Conservation (phyloP, 2,113 vertebrate species). For the Perca flavescens region DNA sequence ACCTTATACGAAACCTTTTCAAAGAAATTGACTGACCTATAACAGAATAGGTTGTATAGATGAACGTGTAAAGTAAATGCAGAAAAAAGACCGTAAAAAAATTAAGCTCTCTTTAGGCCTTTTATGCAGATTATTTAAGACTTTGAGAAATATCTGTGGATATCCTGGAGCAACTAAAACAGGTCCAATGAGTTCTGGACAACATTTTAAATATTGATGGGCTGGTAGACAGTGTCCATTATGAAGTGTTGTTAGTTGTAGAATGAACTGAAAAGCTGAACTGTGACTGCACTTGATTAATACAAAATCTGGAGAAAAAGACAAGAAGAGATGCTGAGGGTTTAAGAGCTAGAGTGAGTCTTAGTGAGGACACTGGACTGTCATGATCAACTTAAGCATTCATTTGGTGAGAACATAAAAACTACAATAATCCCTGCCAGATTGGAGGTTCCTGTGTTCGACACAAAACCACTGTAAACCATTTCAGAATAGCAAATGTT, state of each 20-base stretch:
- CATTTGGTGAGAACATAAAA: conserved; percentile 55
- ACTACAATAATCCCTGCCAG: conserved; percentile 14
- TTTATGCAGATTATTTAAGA: not conserved
- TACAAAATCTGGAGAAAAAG: conserved; percentile 34
- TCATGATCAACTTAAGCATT: conserved; percentile 24
- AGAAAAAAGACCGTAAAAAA: not conserved
- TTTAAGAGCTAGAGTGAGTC: conserved; percentile 27
- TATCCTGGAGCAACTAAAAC: not conserved
- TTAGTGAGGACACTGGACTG: conserved; percentile 31
- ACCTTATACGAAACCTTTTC: conserved; percentile 7
- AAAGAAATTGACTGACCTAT: conserved; percentile 21
- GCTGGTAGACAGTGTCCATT: conserved; percentile 23
- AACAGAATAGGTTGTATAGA: conserved; percentile 8
- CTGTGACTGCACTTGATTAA: conserved; percentile 19
- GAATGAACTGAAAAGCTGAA: conserved; percentile 19
- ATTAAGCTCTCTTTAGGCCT: not conserved
- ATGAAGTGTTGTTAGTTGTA: not conserved
- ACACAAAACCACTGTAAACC: not conserved
- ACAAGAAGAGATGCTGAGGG: conserved; percentile 27
- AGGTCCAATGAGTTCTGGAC: not conserved
- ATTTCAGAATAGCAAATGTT: not conserved
- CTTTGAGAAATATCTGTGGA: not conserved
- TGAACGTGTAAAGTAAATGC: not conserved
- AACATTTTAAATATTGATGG: not conserved
- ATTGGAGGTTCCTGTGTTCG: too few species aligned